phyloP scores from a whole-genome alignment of 2,797 vertebrate genomes.

The Anguilla megastoma region DNA sequence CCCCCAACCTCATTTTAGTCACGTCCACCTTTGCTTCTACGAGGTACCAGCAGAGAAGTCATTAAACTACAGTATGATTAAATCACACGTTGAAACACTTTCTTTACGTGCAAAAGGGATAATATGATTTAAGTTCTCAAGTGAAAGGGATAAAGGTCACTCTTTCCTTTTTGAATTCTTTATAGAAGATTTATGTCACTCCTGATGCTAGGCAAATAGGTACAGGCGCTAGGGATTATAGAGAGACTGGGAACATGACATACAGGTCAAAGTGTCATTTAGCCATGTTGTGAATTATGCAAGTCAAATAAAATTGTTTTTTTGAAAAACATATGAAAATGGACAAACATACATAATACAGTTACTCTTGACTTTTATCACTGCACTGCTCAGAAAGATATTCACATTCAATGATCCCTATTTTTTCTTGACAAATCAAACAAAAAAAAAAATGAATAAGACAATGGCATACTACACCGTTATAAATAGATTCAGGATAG shows the following conservation, averaged over 20 bases:
- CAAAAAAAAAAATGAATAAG: slow-evolving; percentile 68
- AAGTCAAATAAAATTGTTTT: slow-evolving; percentile 2
- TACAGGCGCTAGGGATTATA: background rate
- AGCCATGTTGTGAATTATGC: background rate
- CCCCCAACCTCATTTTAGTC: slow-evolving; percentile 3
- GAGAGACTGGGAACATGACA: background rate
- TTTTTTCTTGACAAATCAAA: slow-evolving; percentile 74
- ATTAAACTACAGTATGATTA: slow-evolving; percentile 31
- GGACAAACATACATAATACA: slow-evolving; percentile 48
- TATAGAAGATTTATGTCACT: slow-evolving; percentile 21
- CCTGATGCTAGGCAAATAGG: background rate
- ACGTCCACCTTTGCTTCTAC: background rate
- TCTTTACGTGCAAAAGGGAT: slow-evolving; percentile 19
- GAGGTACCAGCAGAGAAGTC: slow-evolving; percentile 9
- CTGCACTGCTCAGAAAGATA: slow-evolving; percentile 56
- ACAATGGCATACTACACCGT: slow-evolving; percentile 70
- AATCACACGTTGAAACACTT: slow-evolving; percentile 30
- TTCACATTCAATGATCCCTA: slow-evolving; percentile 49
- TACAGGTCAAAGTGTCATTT: background rate
- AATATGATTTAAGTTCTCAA: slow-evolving; percentile 28
- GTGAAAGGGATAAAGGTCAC: slow-evolving; percentile 24
- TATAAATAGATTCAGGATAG: slow-evolving; percentile 67
- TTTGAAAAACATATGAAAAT: background rate
- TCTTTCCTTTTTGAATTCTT: slow-evolving; percentile 18
- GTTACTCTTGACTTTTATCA: slow-evolving; percentile 62